phyloP scores from a whole-genome alignment of 2,888 invertebrate genomes.

The Sesia bembeciformis region DNA sequence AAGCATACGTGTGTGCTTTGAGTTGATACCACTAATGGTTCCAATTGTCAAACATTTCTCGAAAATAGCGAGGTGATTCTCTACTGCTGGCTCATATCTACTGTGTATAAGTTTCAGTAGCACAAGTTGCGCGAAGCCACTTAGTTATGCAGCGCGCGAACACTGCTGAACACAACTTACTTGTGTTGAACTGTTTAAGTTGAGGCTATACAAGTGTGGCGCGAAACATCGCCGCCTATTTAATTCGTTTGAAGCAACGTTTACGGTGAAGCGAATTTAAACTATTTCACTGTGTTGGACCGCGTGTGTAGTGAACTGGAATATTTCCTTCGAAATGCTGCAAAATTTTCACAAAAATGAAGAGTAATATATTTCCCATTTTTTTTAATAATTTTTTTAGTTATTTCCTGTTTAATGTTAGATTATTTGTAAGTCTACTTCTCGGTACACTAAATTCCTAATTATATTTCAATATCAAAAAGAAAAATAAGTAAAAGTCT shows the following conservation, averaged over 20 bases:
- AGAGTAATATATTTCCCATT: neutral
- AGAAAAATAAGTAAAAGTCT: no score
- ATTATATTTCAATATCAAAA: no score
- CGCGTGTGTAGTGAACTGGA: neutral
- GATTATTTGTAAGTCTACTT: no score
- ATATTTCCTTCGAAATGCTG: neutral
- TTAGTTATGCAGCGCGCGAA: constrained; percentile 35
- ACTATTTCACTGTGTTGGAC: constrained; percentile 2
- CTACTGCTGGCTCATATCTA: no score
- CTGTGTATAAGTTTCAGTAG: constrained; percentile 24
- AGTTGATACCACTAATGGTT: no score
- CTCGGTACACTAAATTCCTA: no score
- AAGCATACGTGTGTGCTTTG: no score
- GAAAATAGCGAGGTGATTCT: no score
- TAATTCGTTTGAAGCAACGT: constrained; percentile 20
- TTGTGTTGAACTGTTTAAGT: constrained; percentile 23
- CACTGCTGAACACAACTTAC: constrained; percentile 22
- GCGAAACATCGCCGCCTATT: constrained; percentile 26
- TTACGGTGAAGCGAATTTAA: constrained; percentile 4
- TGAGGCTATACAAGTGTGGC: constrained; percentile 34
- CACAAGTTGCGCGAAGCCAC: constrained; percentile 29
- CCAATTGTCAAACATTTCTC: no score
- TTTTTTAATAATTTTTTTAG: no score
- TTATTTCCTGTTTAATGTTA: no score
- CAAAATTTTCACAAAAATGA: neutral